Evolutionary conservation across 2,113 vertebrate genomes (phyloP).

Genomic region (Brienomyrus longianalis): DNA sequence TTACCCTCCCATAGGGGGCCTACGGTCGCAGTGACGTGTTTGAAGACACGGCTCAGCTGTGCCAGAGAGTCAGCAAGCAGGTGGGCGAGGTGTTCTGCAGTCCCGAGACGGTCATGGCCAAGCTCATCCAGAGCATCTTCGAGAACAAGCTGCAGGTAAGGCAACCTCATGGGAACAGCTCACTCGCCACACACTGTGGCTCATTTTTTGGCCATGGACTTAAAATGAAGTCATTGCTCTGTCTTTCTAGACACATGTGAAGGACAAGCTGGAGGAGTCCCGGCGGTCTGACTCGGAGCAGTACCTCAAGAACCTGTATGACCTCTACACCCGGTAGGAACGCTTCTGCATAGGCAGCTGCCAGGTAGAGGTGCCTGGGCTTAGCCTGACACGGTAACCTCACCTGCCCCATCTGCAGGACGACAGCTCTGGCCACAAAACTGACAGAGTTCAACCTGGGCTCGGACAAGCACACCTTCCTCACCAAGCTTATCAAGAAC

Average conservation of each 20-base stretch:
- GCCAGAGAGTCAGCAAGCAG: constrained; percentile 91
- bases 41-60: constrained; percentile 88
- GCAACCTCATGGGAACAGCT: too few relatives aligned
- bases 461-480: constrained; percentile 98
- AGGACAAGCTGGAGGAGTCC: constrained; percentile 82
- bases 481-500: constrained; percentile 97
- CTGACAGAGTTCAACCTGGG: constrained; percentile 96
- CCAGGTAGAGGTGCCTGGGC: too few relatives aligned
- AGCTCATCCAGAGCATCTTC: constrained; percentile 97
- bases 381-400: neutral
- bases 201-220: neutral
- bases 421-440: constrained; percentile 83
- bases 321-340: constrained; percentile 85
- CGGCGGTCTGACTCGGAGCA: constrained; percentile 88
- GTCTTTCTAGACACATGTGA: constrained; percentile 76
- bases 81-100: constrained; percentile 95
- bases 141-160: constrained; percentile 92
- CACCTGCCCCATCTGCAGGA: constrained; percentile 60
- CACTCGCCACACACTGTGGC: neutral
- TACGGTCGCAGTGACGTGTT: constrained; percentile 85
- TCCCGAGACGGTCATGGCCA: constrained; percentile 93
- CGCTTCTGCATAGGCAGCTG: neutral
- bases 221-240: neutral
- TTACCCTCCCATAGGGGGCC: constrained; percentile 65
- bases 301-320: constrained; percentile 95